phyloP scores from a whole-genome alignment of 1,140 invertebrate species.

The Zaprionus capensis region DNA sequence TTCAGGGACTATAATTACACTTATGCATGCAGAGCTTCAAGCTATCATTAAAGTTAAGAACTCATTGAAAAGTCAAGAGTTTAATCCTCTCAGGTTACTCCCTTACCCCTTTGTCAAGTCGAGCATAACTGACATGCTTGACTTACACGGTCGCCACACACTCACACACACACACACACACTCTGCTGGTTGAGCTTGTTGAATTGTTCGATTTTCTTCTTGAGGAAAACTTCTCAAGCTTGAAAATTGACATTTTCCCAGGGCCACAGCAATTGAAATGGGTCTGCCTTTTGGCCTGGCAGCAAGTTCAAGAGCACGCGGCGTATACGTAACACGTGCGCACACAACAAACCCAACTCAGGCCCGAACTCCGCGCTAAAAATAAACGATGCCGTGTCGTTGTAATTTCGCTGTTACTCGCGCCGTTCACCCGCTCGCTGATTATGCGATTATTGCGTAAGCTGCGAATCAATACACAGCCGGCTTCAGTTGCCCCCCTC shows the following conservation, averaged over 20 bases:
- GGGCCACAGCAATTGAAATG: slow-evolving; percentile 4
- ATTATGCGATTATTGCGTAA: slow-evolving; percentile 67
- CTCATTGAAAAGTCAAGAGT: slow-evolving; percentile 1
- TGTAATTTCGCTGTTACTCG: slow-evolving; percentile 39
- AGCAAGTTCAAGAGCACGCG: slow-evolving; percentile 68
- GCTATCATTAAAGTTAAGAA: background rate
- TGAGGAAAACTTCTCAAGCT: slow-evolving; percentile 39
- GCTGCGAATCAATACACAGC: slow-evolving; percentile 56
- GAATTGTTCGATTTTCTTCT: slow-evolving; percentile 46
- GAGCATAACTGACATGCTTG: slow-evolving; percentile 68
- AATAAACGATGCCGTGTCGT: background rate
- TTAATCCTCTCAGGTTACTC: slow-evolving; percentile 10
- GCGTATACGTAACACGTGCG: slow-evolving; percentile 68
- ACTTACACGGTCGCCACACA: slow-evolving; percentile 48
- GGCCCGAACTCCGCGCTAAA: slow-evolving; percentile 10
- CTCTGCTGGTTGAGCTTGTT: slow-evolving; percentile 37
- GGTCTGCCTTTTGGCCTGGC: background rate
- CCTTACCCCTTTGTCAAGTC: slow-evolving; percentile 47
- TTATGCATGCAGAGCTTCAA: background rate
- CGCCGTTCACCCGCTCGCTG: background rate
- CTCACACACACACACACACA: background rate
- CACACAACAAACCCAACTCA: slow-evolving; percentile 47
- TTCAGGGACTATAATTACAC: background rate
- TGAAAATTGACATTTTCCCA: slow-evolving; percentile 55
- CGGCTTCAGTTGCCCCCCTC: slow-evolving; percentile 2